Evolutionary conservation across 2,888 invertebrate genomes (phyloP).

Genomic region (Nymphalis urticae): DNA sequence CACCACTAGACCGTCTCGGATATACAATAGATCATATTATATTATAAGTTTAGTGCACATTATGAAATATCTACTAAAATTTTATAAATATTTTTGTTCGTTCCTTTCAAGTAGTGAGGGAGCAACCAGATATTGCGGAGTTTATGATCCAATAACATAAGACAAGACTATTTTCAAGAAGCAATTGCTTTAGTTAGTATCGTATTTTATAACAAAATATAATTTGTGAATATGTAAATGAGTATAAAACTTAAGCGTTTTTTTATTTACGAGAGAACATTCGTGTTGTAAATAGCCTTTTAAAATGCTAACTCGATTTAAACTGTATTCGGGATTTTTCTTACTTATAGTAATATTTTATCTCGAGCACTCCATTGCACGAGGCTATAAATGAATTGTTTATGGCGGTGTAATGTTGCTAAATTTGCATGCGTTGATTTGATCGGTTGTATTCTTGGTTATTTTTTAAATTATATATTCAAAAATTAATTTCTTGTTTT

Average conservation of each 20-base stretch:
- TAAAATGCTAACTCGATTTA: constrained; percentile 69
- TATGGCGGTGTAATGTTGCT: constrained; percentile 16
- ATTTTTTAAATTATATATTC: background rate
- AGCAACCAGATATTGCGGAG: too few species aligned
- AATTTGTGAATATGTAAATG: constrained; percentile 53
- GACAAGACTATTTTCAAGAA: constrained; percentile 1
- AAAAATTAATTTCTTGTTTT: background rate
- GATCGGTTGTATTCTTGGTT: constrained; percentile 10
- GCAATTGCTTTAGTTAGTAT: too few species aligned
- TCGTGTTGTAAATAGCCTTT: constrained; percentile 64
- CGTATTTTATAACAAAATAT: constrained; percentile 24
- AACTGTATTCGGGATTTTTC: constrained; percentile 36
- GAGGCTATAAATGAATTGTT: constrained; percentile 13
- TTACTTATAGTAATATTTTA: constrained; percentile 26
- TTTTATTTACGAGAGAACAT: constrained; percentile 61
- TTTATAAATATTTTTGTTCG: too few species aligned
- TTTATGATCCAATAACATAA: background rate
- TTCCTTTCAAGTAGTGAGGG: too few species aligned
- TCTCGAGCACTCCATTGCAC: constrained; percentile 17
- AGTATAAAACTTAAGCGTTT: constrained; percentile 54
- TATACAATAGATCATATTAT: too few species aligned
- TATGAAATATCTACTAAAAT: too few species aligned
- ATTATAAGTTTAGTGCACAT: too few species aligned
- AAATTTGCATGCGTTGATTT: constrained; percentile 25
- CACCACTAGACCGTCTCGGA: too few species aligned